Base-by-base conservation (phyloP, 2,888 invertebrate species). In the Limnephilus rhombicus region DNA sequence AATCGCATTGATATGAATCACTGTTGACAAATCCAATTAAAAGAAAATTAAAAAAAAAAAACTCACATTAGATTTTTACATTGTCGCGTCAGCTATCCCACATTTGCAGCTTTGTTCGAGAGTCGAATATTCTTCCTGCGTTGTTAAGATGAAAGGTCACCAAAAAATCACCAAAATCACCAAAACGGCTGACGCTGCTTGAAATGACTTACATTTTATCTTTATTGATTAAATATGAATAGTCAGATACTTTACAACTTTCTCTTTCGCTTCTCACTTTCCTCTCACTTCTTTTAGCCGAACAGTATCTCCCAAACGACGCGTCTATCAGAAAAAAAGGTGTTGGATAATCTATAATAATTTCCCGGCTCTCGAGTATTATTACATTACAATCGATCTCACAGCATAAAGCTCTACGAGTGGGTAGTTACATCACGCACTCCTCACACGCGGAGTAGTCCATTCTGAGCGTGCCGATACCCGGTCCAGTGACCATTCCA, bases 401-500 rank as follows among this genome's bases (percentile, higher is more conserved):
- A 68, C 24, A 24, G 68, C 24, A 68, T 68, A 68, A 68, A 68
- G 24, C 68, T n/a, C 24, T 68, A 5, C n/a, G n/a, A 24, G 7
- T 68, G 24, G 68, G 68, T 68, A 49, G 49, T 15, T 53, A 68
- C 9, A n/a, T 68, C 68, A 68, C 68, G 68, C 68, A 68, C 68
- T 68, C 68, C 68, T 68, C 68, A n/a, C 68, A 68, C 68, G 68
- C 9, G 68, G 68, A 68, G 68, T 24, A 68, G 18, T 68, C 24
- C 68, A 68, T 68, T 68, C 68, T n/a, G 24, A 24, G 7, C n/a
- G 68, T n/a, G 68, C 24, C 68, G 68, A 31, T 29, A 24, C 80
- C 49, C 80, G 88, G 88, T 80, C 80, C 88, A 88, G 68, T 15
- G 88, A 88, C n/a, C 18, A 29, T 68, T 37, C 37, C 45, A 88